Evolutionary conservation across 2,113 vertebrate genomes (phyloP), one percentile per base, ranked within the genome.

Genomic region (Chunga burmeisteri): DNA sequence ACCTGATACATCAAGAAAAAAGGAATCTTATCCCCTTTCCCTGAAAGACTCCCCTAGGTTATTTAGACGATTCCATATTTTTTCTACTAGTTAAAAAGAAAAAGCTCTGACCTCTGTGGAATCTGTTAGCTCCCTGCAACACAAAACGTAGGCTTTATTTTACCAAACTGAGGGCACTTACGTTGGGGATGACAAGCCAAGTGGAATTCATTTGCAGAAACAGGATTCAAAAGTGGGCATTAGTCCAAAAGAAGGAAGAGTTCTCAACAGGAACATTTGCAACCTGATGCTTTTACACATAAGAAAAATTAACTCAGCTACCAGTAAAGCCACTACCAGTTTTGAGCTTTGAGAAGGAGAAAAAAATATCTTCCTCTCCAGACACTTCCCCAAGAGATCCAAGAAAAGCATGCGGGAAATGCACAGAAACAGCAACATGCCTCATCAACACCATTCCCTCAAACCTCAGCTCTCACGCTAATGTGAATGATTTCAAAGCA

Each of bases 141-240:
- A 88, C 12, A 91, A 93, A 94, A 91, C n/a, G 20, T 40, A 88
- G 40, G 56, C 44, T 92, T 96, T 88, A 80, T 77, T 91, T 96
- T 70, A 65, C 16, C 16, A 74, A 66, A 79, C 11, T 50, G 47
- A 75, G 73, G 88, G 56, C 56, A 91, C 26, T 75, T 59, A 47
- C 2, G 5, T 59, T 5, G 5, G n/a, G 30, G 26, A 13, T 80
- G 52, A 92, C 74, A 79, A 90, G 81, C 66, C 56, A 93, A 93
- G 66, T 14, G 46, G 36, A 85, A 94, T 55, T 88, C 34, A 61
- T 94, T 87, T 92, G 79, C 40, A 93, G 61, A 68, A 97, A 59
- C 34, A 67, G 52, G 22, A 92, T 82, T 92, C 44, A 72, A 67
- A 95, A 95, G 44, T 16, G 6, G 79, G 78, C 70, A 67, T 71